These are phyloP conservation scores for Drosophila buzzatii DNA, from an alignment of 2,888 invertebrate genomes.

Conservation along the genomic window DNA sequence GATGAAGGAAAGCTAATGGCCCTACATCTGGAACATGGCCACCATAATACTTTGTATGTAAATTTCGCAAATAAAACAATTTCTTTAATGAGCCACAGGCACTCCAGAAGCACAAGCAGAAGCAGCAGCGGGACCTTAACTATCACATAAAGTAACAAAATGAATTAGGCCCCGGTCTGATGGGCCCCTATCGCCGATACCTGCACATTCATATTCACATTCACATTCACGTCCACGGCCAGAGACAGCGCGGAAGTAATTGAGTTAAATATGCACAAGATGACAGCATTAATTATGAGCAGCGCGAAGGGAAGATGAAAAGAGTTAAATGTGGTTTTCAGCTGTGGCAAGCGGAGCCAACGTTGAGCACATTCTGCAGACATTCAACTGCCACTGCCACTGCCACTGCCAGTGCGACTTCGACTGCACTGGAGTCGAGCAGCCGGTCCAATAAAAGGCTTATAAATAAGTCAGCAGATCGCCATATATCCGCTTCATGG, in stretches of 20 bases:
- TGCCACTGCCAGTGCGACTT: background rate
- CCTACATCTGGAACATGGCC: slow-evolving; percentile 67
- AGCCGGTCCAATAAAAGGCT: slow-evolving; percentile 55
- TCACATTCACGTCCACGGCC: slow-evolving; percentile 33
- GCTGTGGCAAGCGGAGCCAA: slow-evolving; percentile 60
- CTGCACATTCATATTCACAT: slow-evolving; percentile 8
- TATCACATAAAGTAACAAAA: slow-evolving; percentile 74
- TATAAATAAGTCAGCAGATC: slow-evolving; percentile 59
- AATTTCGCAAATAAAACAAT: slow-evolving; percentile 77
- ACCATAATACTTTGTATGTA: slow-evolving; percentile 76
- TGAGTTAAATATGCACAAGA: slow-evolving; percentile 79
- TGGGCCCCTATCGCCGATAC: slow-evolving; percentile 69
- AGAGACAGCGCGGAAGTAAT: slow-evolving; percentile 74
- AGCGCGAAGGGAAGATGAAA: slow-evolving; percentile 29
- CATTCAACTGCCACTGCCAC: slow-evolving; percentile 6
- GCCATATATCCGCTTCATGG: slow-evolving; percentile 61
- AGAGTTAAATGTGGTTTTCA: slow-evolving; percentile 75
- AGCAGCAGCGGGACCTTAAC: slow-evolving; percentile 42
- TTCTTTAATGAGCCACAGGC: slow-evolving; percentile 74
- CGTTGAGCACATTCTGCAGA: slow-evolving; percentile 35
- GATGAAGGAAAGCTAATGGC: slow-evolving; percentile 63
- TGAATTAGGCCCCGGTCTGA: slow-evolving; percentile 71
- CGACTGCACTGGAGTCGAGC: slow-evolving; percentile 32
- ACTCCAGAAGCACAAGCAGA: slow-evolving; percentile 27
- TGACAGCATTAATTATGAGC: slow-evolving; percentile 79